Percentiles rank a stretch among this genome's conserved stretches.
phyloP scores from a whole-genome alignment of 2,888 invertebrate species.

The Caradrina kadenii region DNA sequence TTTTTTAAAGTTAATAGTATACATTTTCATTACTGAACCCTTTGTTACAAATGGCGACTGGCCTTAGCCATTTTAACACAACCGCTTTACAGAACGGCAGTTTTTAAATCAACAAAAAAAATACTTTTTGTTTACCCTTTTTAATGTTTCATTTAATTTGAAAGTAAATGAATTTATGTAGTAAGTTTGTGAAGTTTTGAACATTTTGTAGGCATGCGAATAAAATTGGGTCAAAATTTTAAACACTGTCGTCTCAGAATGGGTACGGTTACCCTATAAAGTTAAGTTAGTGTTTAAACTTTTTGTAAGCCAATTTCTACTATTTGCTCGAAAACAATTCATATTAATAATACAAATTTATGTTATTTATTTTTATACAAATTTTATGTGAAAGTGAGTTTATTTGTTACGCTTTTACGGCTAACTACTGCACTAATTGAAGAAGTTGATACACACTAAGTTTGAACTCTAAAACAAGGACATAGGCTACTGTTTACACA shows the following conservation, averaged over 20 bases:
- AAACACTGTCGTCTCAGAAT: slow-evolving; percentile 7
- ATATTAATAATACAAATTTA: no score
- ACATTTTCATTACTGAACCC: slow-evolving; percentile 7
- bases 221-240: slow-evolving; percentile 25
- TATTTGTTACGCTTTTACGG: no score
- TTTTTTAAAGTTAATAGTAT: not conserved
- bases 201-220: slow-evolving; percentile 29
- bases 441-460: no score
- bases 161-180: slow-evolving; percentile 56
- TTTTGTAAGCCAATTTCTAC: not conserved
- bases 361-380: no score
- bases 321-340: not conserved
- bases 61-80: slow-evolving; percentile 1
- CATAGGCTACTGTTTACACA: no score
- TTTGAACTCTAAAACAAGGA: no score
- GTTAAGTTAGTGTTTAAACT: not conserved
- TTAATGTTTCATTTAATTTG: slow-evolving; percentile 51
- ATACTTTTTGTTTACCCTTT: slow-evolving; percentile 48
- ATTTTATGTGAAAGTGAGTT: no score
- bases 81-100: slow-evolving; percentile 45
- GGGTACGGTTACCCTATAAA: slow-evolving; percentile 16
- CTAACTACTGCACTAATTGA: no score
- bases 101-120: slow-evolving; percentile 49
- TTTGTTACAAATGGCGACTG: not conserved
- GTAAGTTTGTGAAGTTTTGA: slow-evolving; percentile 42